These are phyloP conservation scores for Trichoplusia ni DNA, from an alignment of 1,140 invertebrate genomes.

Conservation along the genomic window DNA sequence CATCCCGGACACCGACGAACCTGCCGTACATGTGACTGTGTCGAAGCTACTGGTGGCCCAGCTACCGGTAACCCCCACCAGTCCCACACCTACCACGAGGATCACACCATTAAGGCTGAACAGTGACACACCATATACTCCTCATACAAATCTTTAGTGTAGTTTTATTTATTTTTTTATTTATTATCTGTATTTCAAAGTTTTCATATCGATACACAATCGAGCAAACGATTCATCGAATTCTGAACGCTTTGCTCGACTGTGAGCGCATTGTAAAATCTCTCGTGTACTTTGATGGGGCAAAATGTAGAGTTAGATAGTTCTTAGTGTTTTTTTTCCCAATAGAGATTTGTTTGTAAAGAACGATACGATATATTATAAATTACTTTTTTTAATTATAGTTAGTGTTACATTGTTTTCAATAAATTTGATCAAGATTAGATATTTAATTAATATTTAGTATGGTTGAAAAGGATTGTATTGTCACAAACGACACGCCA, in stretches of 20 bases:
- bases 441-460: not conserved
- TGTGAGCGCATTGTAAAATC: too few relatives aligned
- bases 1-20: slow-evolving; percentile 57
- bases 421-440: too few relatives aligned
- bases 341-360: too few relatives aligned
- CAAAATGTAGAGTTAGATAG: too few relatives aligned
- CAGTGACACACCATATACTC: too few relatives aligned
- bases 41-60: slow-evolving; percentile 51
- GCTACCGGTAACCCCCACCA: slow-evolving; percentile 13
- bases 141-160: slow-evolving; percentile 13
- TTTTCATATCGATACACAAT: not conserved
- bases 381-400: too few relatives aligned
- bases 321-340: too few relatives aligned
- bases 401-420: too few relatives aligned
- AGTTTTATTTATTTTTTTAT: not conserved
- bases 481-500: slow-evolving; percentile 17
- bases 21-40: slow-evolving; percentile 75
- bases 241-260: too few relatives aligned
- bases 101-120: slow-evolving; percentile 34
- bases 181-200: not conserved
- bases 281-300: too few relatives aligned
- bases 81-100: not conserved
- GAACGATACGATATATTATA: too few relatives aligned
- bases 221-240: too few relatives aligned
- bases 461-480: not conserved